These are phyloP conservation scores for Bruchidius siliquastri DNA, from an alignment of 2,888 invertebrate genomes.

Conservation along the genomic window DNA sequence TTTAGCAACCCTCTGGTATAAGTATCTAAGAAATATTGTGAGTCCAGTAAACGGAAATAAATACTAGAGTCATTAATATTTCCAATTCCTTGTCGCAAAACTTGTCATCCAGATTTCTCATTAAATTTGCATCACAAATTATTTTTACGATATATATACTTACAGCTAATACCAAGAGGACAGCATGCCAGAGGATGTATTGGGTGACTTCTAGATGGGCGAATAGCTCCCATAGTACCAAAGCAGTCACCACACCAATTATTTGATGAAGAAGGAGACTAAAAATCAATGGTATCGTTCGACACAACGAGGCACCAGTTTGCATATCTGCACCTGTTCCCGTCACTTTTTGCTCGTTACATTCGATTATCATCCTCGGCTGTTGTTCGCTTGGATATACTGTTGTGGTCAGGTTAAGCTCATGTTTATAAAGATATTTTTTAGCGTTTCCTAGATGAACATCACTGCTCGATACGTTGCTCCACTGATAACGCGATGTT, in stretches of 20 bases:
- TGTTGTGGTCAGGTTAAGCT: neutral
- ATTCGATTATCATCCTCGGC: neutral
- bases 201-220: neutral
- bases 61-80: too few relatives aligned
- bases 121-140: too few relatives aligned
- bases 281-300: neutral
- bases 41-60: too few relatives aligned
- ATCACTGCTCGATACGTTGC: neutral
- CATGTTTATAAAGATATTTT: neutral
- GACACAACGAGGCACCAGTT: neutral
- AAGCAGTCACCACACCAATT: neutral
- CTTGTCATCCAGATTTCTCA: too few relatives aligned
- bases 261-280: neutral
- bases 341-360: neutral
- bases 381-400: neutral
- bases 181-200: conserved; percentile 5
- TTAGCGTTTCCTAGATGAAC: neutral
- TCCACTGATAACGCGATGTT: neutral
- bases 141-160: too few relatives aligned
- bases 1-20: too few relatives aligned
- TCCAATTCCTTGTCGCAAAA: too few relatives aligned
- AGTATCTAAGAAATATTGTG: too few relatives aligned
- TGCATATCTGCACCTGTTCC: neutral
- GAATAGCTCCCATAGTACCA: conserved; percentile 4
- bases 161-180: conserved; percentile 4